Evolutionary conservation across 2,797 vertebrate species (phyloP), one percentile per base, ranked within the genome.

Genomic region (Ataeniobius toweri): DNA sequence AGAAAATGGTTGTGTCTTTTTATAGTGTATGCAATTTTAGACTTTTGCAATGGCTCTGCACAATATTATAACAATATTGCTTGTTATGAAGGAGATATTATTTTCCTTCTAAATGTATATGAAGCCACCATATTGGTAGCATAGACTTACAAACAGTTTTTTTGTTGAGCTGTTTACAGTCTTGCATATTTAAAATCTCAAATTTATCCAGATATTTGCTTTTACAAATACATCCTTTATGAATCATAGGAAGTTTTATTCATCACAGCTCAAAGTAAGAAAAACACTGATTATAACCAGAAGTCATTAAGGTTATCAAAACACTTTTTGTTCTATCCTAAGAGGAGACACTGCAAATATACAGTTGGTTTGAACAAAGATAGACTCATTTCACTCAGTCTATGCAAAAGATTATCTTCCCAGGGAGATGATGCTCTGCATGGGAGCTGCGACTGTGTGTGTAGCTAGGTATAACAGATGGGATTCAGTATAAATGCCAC

Each of bases 391-490:
- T 71, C 77, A 39, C 73, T 58, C 75, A 80, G 70, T 85, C 82
- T 80, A 76, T 83, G 80, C 68, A 41, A 83, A 80, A 89, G 77
- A 91, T 92, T 78, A 85, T 87, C 79, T 82, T 90, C 86, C 83
- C 59, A 61, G 79, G 44, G 87, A 91, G 85, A 69, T 80, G 82
- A 81, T 65, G 79, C 88, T 74, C 79, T 58, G 87, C 81, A 75
- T 80, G 81, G 80, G 83, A 84, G 78, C 80, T 76, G 83, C 84
- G 50, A 71, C 73, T 82, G 76, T 86, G 56, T 84, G 86, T 84
- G 75, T 44, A 84, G 73, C 88, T 85, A 89, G 86, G 88, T 91
- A 89, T 84, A 86, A 90, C 87, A 85, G 90, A 91, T 92, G 90
- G 91, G 87, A 74, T 88, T 88, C 85, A 80, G 59, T 86, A 86